Base-by-base conservation (phyloP, 2,797 vertebrate species). In the Poeciliopsis presidionis region DNA sequence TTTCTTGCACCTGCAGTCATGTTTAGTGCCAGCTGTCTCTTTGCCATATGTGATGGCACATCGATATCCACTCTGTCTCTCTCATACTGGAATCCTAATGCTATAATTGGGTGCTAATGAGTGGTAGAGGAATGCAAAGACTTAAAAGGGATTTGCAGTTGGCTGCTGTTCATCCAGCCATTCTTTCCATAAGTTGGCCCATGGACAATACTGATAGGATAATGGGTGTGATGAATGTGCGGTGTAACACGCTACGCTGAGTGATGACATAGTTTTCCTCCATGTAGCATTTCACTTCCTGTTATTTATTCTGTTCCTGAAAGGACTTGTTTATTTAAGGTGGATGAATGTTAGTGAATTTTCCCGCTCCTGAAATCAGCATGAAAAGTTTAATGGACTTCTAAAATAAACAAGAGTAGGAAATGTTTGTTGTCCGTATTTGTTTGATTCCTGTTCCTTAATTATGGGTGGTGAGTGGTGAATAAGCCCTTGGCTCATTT, bases 41-140 rank as follows among this genome's bases (percentile, higher is more conserved):
- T 0, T 78, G 57, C 33, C 82, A 76, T 77, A 69, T 69, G 84
- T 71, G 18, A 77, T 79, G 25, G 5, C 41, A 46, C 79, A 45
- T 71, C 77, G 59, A 55, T 75, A 18, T n/a, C 14, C 59, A 43
- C 76, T 71, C 51, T 25, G 39, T 69, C 63, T 67, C 69, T 76
- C 55, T 77, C 81, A 77, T 84, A 79, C 75, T 69, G 81, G 41
- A 79, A 86, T 78, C 81, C 86, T 83, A 88, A 90, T 86, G 82
- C 89, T 84, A 80, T 92, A 94, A 93, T 91, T 87, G 81, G 84
- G 90, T 90, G 91, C 82, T 90, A 90, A 92, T 86, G 77, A 80
- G 83, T 76, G 81, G 73, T 77, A 79, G 88, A 88, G 79, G 70
- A 88, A 89, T 90, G 86, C 73, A 80, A 82, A 74, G 78, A 84